These are phyloP conservation scores for Choloepus hoffmanni DNA, from an alignment of 2,113 vertebrate genomes.

Conservation along the genomic window DNA sequence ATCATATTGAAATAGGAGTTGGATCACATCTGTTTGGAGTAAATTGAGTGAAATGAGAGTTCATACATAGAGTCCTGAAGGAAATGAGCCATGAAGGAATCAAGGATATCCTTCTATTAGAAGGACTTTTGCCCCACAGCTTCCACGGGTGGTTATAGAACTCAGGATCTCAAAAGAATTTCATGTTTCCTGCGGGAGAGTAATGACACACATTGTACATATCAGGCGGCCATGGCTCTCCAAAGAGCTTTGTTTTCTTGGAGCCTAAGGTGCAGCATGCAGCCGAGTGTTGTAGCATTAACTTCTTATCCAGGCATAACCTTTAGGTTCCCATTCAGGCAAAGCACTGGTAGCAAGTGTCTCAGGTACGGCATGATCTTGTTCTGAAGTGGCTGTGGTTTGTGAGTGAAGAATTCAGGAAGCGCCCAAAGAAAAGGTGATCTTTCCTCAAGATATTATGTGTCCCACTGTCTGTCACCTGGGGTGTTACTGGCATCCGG, in stretches of 20 bases:
- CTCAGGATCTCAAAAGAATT: background rate
- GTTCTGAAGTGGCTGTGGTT: background rate
- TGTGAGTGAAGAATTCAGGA: background rate
- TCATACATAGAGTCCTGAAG: background rate
- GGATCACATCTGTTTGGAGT: background rate
- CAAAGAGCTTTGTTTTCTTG: background rate
- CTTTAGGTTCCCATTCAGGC: background rate
- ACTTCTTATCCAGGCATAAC: background rate
- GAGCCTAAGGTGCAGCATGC: background rate
- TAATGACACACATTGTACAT: background rate
- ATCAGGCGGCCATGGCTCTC: background rate
- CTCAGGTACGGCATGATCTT: background rate
- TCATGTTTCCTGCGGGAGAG: background rate
- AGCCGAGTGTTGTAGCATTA: fast-evolving
- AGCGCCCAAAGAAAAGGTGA: no score
- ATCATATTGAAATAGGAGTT: background rate
- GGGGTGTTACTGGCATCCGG: background rate
- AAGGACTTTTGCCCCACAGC: background rate
- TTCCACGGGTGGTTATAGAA: background rate
- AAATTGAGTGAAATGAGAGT: background rate
- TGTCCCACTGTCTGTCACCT: background rate
- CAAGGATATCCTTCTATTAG: background rate
- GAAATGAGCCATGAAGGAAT: background rate
- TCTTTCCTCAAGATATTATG: background rate
- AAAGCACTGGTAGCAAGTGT: background rate